Conservation (phyloP, 2,113 vertebrate species). For the Silurus glanis region DNA sequence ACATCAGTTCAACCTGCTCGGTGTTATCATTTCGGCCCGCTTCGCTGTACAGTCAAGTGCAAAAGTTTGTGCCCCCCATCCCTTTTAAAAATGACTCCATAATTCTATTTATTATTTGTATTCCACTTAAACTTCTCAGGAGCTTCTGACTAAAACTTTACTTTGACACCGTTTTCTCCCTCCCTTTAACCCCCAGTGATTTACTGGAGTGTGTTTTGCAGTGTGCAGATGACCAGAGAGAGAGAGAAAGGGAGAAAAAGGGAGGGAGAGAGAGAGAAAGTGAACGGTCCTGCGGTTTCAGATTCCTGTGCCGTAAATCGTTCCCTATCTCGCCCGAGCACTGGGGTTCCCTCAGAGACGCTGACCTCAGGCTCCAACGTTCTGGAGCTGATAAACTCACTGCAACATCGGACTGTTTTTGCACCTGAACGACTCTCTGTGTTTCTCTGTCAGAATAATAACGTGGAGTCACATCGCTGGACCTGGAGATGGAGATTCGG, state of each 20-base stretch:
- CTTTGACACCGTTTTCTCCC: background rate
- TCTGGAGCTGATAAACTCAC: constrained; percentile 4
- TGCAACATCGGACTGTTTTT: background rate
- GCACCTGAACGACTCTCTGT: background rate
- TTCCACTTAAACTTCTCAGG: background rate
- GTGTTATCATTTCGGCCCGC: background rate
- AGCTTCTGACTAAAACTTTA: background rate
- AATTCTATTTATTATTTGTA: background rate
- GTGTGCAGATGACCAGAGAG: background rate
- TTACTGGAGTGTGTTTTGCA: constrained; percentile 28
- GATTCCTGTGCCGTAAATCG: constrained; percentile 37
- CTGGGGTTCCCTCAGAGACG: constrained; percentile 44
- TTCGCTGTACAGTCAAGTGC: background rate
- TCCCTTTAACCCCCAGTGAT: background rate
- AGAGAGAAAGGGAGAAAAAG: background rate
- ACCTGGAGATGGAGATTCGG: background rate
- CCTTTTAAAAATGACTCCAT: background rate
- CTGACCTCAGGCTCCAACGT: constrained; percentile 19
- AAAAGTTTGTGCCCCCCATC: background rate
- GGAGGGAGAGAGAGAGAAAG: background rate
- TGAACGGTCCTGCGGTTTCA: constrained; percentile 34
- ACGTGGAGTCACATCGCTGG: background rate
- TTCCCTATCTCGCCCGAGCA: constrained; percentile 66
- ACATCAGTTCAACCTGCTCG: background rate
- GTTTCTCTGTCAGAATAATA: no score